A percentile compares a stretch with the other conserved stretches of the same genome.
Conservation (phyloP, 2,113 vertebrate genomes). For the Thymallus thymallus region DNA sequence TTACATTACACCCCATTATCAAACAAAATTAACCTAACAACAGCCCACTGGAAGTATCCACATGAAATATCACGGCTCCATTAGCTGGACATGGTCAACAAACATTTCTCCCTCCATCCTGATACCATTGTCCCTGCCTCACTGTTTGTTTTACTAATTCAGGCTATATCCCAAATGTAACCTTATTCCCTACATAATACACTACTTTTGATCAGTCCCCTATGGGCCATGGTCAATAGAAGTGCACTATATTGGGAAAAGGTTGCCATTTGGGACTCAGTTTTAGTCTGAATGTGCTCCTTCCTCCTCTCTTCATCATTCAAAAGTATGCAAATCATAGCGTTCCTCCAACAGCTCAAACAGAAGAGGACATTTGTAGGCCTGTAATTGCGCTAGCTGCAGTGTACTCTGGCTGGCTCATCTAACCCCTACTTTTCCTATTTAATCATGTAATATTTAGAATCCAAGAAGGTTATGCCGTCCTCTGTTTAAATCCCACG, state of each 20-base stretch:
- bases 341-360: slow-evolving; percentile 48
- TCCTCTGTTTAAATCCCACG: slow-evolving; percentile 53
- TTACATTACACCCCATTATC: neutral
- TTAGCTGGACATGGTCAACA: slow-evolving; percentile 61
- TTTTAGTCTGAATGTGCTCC: slow-evolving; percentile 32
- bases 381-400: slow-evolving; percentile 59
- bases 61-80: slow-evolving; percentile 46
- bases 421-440: slow-evolving; percentile 46
- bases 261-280: no score
- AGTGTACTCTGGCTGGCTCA: slow-evolving; percentile 57
- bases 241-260: no score
- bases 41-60: no score
- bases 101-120: slow-evolving; percentile 52
- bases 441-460: slow-evolving; percentile 73
- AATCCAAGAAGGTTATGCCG: slow-evolving; percentile 58
- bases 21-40: slow-evolving; percentile 24
- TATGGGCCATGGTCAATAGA: no score
- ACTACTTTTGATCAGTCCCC: no score
- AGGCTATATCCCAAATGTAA: neutral
- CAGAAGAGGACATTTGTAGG: slow-evolving; percentile 55
- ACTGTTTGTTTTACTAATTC: slow-evolving; percentile 69
- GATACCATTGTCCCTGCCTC: slow-evolving; percentile 49
- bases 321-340: slow-evolving; percentile 67
- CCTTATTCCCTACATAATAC: no score
- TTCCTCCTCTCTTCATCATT: slow-evolving; percentile 39